Evolutionary conservation across 2,113 vertebrate genomes (phyloP), one percentile per base, ranked within the genome.

Genomic region (Oxyura jamaicensis): DNA sequence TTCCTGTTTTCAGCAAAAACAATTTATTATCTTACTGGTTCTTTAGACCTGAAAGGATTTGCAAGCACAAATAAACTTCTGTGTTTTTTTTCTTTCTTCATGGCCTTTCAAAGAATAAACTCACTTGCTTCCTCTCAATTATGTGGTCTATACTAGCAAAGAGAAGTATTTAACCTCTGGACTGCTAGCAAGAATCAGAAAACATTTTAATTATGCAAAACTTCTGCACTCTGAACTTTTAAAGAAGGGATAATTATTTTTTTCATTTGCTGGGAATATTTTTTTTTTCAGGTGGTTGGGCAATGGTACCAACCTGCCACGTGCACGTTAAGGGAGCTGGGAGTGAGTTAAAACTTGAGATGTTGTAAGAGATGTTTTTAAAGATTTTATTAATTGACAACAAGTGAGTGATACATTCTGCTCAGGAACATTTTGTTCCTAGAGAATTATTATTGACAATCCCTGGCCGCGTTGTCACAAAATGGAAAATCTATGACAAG

Each of bases 1-100:
- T 98, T 98, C 98, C 97, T 98, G 97, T 98, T 98, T 98, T 98
- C 96, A 98, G 97, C 97, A 98, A 97, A 97, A 98, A 84, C 97
- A 98, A 98, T 98, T 98, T 98, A 98, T 98, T 97, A 98, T 98
- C 97, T 96, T 94, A 67, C 87, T 97, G 86, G 82, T 97, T 95
- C 97, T 98, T 97, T 96, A 96, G 96, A 95, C 95, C 95, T 96
- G 92, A 97, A 98, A 98, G 83, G 95, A 95, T 97, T 96, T 98
- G 90, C 59, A 90, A 94, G 86, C 93, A 94, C 95, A 97, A 97
- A 96, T 97, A 96, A 92, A 97, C 95, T 95, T 95, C 91, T 98
- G 95, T 80, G 42, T 46, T 95, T 95, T 86, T 93, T 85, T 86
- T 69, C 71, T 83, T 96, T 97, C 95, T 97, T 72, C 58, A 82